A percentile compares a stretch with the other conserved stretches of the same genome.
These are phyloP conservation scores for Irena cyanogastra DNA, from an alignment of 2,113 vertebrate genomes.

Conservation along the genomic window DNA sequence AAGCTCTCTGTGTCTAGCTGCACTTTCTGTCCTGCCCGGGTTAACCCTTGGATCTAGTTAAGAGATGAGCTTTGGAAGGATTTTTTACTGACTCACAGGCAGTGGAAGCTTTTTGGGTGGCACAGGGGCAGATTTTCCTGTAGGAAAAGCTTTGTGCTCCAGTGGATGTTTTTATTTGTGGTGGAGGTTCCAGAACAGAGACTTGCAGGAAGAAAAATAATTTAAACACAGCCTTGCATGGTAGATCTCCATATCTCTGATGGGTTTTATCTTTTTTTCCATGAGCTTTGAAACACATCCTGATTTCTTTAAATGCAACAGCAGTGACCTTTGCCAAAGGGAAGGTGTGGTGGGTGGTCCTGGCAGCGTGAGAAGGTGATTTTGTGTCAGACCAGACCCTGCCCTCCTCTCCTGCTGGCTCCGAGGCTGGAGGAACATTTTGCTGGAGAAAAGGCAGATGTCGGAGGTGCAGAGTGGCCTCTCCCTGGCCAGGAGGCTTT, in stretches of 20 bases:
- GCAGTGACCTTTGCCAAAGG: background rate
- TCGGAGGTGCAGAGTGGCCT: background rate
- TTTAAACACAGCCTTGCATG: background rate
- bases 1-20: background rate
- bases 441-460: background rate
- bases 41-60: background rate
- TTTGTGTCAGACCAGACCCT: background rate
- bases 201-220: background rate
- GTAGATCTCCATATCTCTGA: background rate
- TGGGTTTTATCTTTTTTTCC: background rate
- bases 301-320: background rate
- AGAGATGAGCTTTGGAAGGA: background rate
- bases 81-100: background rate
- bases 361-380: rapidly evolving
- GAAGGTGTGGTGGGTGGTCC: background rate
- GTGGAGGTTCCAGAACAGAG: background rate
- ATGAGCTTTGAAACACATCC: background rate
- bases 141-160: background rate
- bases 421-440: background rate
- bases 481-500: background rate
- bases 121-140: background rate
- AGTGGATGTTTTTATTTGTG: background rate
- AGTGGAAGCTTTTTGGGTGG: background rate
- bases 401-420: background rate
- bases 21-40: background rate